Base-by-base conservation (phyloP, 2,888 invertebrate genomes). In the Sisyra nigra region DNA sequence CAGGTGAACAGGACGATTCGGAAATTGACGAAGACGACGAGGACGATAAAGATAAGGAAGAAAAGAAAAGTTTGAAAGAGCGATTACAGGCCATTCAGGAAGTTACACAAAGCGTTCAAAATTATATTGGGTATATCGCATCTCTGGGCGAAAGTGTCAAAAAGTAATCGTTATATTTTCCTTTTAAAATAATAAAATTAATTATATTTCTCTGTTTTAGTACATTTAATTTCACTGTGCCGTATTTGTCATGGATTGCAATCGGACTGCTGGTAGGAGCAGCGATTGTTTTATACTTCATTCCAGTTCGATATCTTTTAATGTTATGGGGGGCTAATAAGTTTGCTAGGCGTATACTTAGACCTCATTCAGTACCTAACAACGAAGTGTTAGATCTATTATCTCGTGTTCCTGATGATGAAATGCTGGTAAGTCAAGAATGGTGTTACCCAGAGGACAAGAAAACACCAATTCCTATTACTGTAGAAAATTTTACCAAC, bases 91-190 rank as follows among this genome's bases (percentile, higher is more conserved):
- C 92, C 2, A 91, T 97, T 52, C 96, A 97, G 61, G 97, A 98
- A 63, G 94, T 96, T 3, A 93, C 96, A 13, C 86, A 92, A 56
- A 86, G 87, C 44, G 93, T 98, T 3, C 97, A 98, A 62, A 93
- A 96, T 55, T 84, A 87, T 1, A 85, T 97, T 46, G 96, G 96
- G 17, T 87, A 83, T 57, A 76, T 94, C 47, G 94, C 94, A 7
- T 86, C 91, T n/a, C 67, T 96, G 46, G 84, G 89, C 49, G 96
- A 97, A 66, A 78, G 85, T 57, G 78, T 93, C 44, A 91, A 91
- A 69, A 97, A 97, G 93, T 94, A 69, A 65, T 72, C 64, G 40
- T 42, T 13, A 3, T 31, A 31, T 11, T 35, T 41, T 32, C 14
- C 32, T 36, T 39, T 34, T 46, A 19, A 36, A 18, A 11, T 14